phyloP scores from a whole-genome alignment of 2,797 vertebrate species.

The Myripristis jacobus region DNA sequence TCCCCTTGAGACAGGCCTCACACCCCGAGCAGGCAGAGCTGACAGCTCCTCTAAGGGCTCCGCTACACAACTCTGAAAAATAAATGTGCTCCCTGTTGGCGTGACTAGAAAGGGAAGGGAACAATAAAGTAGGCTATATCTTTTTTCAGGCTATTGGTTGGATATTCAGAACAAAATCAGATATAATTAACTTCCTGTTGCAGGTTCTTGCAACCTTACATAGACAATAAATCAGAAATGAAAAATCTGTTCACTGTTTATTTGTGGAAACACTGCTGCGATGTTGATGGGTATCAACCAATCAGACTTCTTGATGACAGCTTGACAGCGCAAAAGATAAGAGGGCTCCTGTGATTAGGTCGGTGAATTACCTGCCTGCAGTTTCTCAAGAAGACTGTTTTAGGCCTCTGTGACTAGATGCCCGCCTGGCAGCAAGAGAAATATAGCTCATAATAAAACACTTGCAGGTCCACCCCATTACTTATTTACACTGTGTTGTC shows the following conservation, averaged over 20 bases:
- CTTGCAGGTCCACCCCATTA: conserved; percentile 64
- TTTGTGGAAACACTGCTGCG: conserved; percentile 26
- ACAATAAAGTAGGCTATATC: conserved; percentile 62
- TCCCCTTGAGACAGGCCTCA: conserved; percentile 64
- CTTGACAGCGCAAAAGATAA: conserved; percentile 19
- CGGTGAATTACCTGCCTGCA: conserved; percentile 48
- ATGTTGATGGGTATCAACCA: conserved; percentile 26
- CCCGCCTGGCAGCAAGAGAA: conserved; percentile 59
- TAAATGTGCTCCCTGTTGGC: conserved; percentile 55
- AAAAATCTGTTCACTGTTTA: conserved; percentile 47
- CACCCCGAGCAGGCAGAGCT: conserved; percentile 56
- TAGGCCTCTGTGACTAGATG: conserved; percentile 51
- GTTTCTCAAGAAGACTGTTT: conserved; percentile 54
- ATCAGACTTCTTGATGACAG: conserved; percentile 31
- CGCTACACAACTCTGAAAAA: conserved; percentile 57
- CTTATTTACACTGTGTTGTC: conserved; percentile 74
- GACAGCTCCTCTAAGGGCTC: conserved; percentile 72
- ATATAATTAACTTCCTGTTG: conserved; percentile 64
- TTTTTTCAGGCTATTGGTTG: conserved; percentile 68
- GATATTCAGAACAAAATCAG: conserved; percentile 66
- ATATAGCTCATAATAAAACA: conserved; percentile 73
- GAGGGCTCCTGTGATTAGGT: conserved; percentile 36
- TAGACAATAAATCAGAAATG: conserved; percentile 53
- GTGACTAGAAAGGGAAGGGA: conserved; percentile 52
- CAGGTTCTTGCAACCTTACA: conserved; percentile 33